phyloP scores from a whole-genome alignment of 2,888 invertebrate genomes.

The Aleiodes leptofemur region DNA sequence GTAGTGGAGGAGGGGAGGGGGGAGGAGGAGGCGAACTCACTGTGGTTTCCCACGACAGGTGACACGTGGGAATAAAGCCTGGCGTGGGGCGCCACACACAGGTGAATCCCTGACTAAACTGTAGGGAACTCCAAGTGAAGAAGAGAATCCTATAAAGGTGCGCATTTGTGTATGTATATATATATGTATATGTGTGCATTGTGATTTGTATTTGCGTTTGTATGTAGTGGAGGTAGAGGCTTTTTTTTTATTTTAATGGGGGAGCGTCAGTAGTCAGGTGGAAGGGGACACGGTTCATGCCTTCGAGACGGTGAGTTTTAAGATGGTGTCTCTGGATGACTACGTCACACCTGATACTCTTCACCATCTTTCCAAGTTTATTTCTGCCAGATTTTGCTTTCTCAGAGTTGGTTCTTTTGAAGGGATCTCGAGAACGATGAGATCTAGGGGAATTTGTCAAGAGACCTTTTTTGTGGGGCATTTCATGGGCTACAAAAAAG shows the following conservation, averaged over 20 bases:
- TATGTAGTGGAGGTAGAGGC: constrained; percentile 56
- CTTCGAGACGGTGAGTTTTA: constrained; percentile 38
- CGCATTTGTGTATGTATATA: background rate
- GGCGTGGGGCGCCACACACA: constrained; percentile 67
- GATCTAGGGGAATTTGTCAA: no score
- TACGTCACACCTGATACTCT: constrained; percentile 46
- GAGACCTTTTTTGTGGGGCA: no score
- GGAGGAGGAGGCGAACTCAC: constrained; percentile 56
- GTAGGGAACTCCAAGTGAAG: constrained; percentile 10
- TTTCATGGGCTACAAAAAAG: no score
- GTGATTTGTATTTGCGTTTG: constrained; percentile 27
- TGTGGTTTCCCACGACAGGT: constrained; percentile 73
- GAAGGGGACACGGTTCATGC: constrained; percentile 47
- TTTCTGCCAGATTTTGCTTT: background rate
- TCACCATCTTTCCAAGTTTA: constrained; percentile 32
- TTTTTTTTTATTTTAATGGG: constrained; percentile 32
- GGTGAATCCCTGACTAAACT: constrained; percentile 63
- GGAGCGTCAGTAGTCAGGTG: constrained; percentile 51
- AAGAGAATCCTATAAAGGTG: constrained; percentile 50
- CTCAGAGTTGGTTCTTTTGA: no score
- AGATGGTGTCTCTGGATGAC: constrained; percentile 49
- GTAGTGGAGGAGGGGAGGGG: constrained; percentile 58
- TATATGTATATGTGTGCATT: background rate
- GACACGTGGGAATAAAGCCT: constrained; percentile 71
- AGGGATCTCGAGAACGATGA: no score